Percentiles rank a stretch among this genome's conserved stretches.
Conservation (phyloP, 2,113 vertebrate species). For the Nyctibius bracteatus region DNA sequence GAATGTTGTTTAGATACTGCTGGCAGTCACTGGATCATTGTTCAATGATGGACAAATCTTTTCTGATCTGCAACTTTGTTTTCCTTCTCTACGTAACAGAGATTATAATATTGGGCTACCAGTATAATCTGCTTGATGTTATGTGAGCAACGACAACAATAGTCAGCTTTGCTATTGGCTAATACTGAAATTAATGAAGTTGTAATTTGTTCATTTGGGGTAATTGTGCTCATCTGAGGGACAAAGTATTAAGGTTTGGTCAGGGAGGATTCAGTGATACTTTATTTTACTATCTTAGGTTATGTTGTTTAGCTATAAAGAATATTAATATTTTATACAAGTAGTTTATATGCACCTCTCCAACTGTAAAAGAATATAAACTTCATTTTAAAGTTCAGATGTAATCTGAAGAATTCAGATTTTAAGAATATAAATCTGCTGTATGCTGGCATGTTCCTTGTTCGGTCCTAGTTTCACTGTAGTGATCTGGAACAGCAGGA, state of each 20-base stretch:
- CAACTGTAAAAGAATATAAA: background rate
- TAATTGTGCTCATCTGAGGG: background rate
- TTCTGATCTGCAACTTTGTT: background rate
- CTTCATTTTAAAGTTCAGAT: background rate
- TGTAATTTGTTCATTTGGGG: background rate
- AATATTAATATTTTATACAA: background rate
- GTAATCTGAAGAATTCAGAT: background rate
- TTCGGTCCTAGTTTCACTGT: background rate
- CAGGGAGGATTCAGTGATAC: background rate
- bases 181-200: background rate
- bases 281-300: background rate
- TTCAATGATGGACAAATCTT: background rate
- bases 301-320: background rate
- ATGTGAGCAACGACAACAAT: background rate
- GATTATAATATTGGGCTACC: background rate
- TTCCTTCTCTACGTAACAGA: background rate
- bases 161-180: background rate
- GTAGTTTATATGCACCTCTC: background rate
- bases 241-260: background rate
- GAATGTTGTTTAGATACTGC: background rate
- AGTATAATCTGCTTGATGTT: background rate
- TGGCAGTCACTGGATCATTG: background rate
- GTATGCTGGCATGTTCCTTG: background rate
- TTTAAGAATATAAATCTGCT: background rate
- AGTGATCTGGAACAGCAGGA: background rate